Evolutionary conservation across 2,797 vertebrate genomes (phyloP).

Genomic region (Poeciliopsis turneri): DNA sequence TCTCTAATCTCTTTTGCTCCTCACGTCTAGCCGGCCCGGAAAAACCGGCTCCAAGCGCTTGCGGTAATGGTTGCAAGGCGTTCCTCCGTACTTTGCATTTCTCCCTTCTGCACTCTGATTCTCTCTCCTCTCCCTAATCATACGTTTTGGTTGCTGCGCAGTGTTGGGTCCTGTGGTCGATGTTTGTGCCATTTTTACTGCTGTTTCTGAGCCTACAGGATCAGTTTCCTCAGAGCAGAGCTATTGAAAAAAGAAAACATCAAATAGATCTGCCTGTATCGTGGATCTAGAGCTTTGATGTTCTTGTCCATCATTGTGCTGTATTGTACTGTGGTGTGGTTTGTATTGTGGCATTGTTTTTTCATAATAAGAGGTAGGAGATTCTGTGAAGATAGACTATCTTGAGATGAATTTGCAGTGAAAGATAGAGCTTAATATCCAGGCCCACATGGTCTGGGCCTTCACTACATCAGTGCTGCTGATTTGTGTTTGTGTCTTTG

Average conservation of each 20-base stretch:
- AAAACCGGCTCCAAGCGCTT: conserved; percentile 79
- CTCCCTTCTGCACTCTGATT: conserved; percentile 46
- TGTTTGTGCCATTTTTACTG: conserved; percentile 56
- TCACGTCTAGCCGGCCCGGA: conserved; percentile 81
- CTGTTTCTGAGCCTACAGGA: conserved; percentile 37
- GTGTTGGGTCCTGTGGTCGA: conserved; percentile 70
- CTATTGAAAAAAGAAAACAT: conserved; percentile 51
- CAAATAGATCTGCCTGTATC: conserved; percentile 69
- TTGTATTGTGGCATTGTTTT: conserved; percentile 50
- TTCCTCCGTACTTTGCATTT: conserved; percentile 42
- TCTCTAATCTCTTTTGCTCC: conserved; percentile 76
- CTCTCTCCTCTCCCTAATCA: conserved; percentile 47
- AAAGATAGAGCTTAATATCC: conserved; percentile 11
- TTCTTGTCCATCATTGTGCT: conserved; percentile 52
- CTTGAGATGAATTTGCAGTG: background rate
- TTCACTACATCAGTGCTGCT: conserved; percentile 63
- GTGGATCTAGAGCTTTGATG: conserved; percentile 40
- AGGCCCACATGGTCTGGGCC: conserved; percentile 36
- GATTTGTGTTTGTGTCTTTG: conserved; percentile 65
- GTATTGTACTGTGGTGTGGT: conserved; percentile 62
- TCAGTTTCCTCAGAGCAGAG: conserved; percentile 58
- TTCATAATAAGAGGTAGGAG: conserved; percentile 24
- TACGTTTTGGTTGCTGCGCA: conserved; percentile 65
- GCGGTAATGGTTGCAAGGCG: conserved; percentile 80
- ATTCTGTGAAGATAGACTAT: conserved; percentile 5